Percentiles rank a stretch among this genome's conserved stretches.
phyloP scores from a whole-genome alignment of 2,797 vertebrate species.

The Spea hammondii region DNA sequence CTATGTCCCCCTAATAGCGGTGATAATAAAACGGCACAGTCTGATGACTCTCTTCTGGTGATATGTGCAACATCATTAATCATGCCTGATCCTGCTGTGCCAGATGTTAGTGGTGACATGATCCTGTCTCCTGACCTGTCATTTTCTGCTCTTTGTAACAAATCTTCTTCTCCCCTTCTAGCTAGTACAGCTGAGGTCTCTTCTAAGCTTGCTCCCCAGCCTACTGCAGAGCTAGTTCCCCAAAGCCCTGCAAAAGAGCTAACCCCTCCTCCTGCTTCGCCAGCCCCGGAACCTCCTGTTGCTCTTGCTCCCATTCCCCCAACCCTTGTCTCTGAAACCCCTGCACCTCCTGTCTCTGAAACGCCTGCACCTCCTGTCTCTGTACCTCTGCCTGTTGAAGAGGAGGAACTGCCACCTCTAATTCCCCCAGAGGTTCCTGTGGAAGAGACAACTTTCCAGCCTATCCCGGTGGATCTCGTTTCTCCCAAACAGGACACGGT shows the following conservation, averaged over 20 bases:
- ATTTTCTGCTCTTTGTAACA: conserved; percentile 25
- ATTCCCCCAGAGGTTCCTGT: conserved; percentile 80
- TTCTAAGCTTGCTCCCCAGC: conserved; percentile 45
- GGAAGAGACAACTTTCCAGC: conserved; percentile 63
- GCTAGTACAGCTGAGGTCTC: conserved; percentile 33
- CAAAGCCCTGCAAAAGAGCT: conserved; percentile 54
- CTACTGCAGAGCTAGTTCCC: conserved; percentile 50
- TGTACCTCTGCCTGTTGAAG: conserved; percentile 58
- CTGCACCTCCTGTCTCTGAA: conserved; percentile 54
- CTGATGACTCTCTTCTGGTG: conserved; percentile 1
- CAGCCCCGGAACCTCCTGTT: conserved; percentile 51
- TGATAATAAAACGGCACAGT: conserved; percentile 16
- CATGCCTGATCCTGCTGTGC: conserved; percentile 17
- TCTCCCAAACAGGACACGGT: conserved; percentile 62
- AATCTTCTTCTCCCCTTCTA: conserved; percentile 37
- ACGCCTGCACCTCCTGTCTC: conserved; percentile 48
- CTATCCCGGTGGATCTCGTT: conserved; percentile 66
- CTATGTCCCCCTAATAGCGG: neutral
- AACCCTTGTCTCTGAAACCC: conserved; percentile 53
- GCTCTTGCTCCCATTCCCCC: conserved; percentile 50
- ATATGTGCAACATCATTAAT: conserved; percentile 16
- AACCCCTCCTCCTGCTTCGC: conserved; percentile 43
- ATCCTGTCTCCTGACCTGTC: conserved; percentile 4
- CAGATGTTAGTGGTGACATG: neutral
- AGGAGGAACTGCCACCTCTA: conserved; percentile 91